A percentile compares a stretch with the other conserved stretches of the same genome.
phyloP scores from a whole-genome alignment of 2,797 vertebrate genomes.

The Malurus splendens region DNA sequence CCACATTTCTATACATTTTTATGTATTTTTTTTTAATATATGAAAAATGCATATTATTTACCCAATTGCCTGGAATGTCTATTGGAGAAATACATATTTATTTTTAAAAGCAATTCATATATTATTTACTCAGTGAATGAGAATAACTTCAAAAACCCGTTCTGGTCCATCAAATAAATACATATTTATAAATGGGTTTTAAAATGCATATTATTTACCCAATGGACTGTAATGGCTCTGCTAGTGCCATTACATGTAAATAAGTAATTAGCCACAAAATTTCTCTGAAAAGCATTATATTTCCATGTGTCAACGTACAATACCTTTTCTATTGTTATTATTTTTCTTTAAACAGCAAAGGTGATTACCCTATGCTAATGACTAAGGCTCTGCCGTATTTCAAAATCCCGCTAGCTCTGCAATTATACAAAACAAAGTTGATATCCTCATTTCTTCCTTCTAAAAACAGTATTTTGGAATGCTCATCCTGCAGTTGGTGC shows the following conservation, averaged over 20 bases:
- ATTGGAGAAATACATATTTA: constrained; percentile 58
- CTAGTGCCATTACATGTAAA: constrained; percentile 47
- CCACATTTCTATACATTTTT: constrained; percentile 5
- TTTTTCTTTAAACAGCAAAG: constrained; percentile 23
- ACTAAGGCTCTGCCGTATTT: not conserved
- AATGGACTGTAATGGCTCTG: constrained; percentile 39
- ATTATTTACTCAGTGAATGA: constrained; percentile 64
- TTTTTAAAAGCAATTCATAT: constrained; percentile 61
- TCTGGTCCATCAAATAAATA: constrained; percentile 66
- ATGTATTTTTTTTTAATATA: constrained; percentile 20
- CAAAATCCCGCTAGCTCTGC: not conserved
- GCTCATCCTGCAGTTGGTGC: not conserved
- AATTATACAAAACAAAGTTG: not conserved
- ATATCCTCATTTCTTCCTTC: not conserved
- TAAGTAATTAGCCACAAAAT: constrained; percentile 62
- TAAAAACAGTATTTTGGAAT: not conserved
- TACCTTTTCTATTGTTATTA: constrained; percentile 25
- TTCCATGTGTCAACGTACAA: not conserved
- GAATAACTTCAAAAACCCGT: constrained; percentile 53
- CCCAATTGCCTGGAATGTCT: constrained; percentile 39
- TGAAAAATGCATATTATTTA: constrained; percentile 57
- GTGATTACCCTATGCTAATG: constrained; percentile 11
- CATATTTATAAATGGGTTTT: constrained; percentile 64
- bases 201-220: constrained; percentile 61
- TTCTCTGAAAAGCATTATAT: constrained; percentile 39